phyloP scores from a whole-genome alignment of 2,113 vertebrate species.

The Enhydra lutris region DNA sequence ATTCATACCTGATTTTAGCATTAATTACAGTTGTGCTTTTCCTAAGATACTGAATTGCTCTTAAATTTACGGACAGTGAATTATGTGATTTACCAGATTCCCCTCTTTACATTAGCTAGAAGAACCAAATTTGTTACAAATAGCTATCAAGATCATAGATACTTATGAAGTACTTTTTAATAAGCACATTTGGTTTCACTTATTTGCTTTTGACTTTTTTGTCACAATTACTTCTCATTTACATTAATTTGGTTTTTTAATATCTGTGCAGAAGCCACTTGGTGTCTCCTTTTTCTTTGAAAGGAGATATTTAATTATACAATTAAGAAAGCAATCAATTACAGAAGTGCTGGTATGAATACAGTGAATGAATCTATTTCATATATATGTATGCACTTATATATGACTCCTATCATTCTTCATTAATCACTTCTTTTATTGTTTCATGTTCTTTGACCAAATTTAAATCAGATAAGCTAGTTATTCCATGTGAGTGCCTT shows the following conservation, averaged over 20 bases:
- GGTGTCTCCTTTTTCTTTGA: neutral
- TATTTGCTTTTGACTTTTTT: neutral
- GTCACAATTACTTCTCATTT: neutral
- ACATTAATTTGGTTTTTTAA: neutral
- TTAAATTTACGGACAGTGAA: neutral
- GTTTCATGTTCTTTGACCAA: neutral
- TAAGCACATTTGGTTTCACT: neutral
- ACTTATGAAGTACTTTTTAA: neutral
- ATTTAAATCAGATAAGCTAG: constrained; percentile 8
- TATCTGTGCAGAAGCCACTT: neutral
- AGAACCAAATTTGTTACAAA: neutral
- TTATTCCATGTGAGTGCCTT: neutral
- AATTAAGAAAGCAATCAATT: neutral
- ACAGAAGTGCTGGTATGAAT: neutral
- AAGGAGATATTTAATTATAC: neutral
- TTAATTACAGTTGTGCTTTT: neutral
- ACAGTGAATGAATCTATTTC: neutral
- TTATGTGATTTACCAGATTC: neutral
- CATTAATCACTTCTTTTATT: neutral
- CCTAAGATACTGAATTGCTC: neutral
- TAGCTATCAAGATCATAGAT: neutral
- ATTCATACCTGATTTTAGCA: neutral
- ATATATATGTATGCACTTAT: neutral
- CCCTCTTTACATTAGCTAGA: neutral
- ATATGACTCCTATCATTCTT: neutral